These are phyloP conservation scores for Melanerpes formicivorus DNA, from an alignment of 2,113 vertebrate species.

Conservation along the genomic window DNA sequence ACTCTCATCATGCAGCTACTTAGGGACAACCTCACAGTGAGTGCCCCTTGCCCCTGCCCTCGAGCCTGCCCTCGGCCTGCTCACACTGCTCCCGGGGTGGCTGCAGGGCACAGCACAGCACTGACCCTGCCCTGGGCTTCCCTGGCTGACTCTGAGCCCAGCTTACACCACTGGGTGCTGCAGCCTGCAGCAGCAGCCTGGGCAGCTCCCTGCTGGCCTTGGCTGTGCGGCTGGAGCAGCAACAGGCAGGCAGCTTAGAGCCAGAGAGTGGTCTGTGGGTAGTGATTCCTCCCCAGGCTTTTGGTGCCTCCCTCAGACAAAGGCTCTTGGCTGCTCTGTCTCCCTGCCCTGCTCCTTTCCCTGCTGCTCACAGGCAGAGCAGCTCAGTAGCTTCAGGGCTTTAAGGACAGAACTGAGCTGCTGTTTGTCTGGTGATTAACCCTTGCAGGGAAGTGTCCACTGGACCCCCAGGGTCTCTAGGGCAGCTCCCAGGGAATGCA, in stretches of 20 bases:
- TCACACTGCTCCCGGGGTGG: too few species aligned
- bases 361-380: not conserved
- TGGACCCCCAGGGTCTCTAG: not conserved
- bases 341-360: not conserved
- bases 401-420: not conserved
- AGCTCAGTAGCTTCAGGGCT: not conserved
- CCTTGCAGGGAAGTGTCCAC: not conserved
- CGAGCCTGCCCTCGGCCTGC: not conserved
- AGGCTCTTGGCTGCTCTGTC: not conserved
- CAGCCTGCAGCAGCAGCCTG: not conserved
- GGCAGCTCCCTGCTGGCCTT: not conserved
- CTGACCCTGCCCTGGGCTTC: too few species aligned
- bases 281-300: not conserved
- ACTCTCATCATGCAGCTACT: constrained; percentile 99
- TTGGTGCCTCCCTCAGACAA: not conserved
- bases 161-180: not conserved
- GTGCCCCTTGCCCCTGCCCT: constrained; percentile 52
- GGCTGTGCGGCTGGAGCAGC: not conserved
- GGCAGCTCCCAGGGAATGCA: too few species aligned
- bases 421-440: not conserved
- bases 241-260: not conserved
- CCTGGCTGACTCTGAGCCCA: too few species aligned
- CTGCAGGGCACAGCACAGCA: too few species aligned
- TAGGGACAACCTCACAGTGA: constrained; percentile 99
- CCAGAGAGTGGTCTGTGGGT: not conserved